Base-by-base conservation (phyloP, 2,888 invertebrate genomes). In the Cheilosia impressa region DNA sequence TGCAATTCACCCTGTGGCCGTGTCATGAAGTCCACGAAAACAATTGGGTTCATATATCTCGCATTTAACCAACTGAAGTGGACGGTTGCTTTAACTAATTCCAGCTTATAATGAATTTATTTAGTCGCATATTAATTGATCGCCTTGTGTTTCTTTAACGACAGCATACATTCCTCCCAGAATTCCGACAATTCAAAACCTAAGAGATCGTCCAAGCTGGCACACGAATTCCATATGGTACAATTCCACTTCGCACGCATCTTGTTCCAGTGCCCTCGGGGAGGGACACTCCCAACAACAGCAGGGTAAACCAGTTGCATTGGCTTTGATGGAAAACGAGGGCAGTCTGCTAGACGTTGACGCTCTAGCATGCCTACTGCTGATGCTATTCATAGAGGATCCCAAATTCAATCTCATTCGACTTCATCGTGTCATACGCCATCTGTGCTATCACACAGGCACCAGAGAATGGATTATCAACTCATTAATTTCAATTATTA, bases 391-490 rank as follows among this genome's bases (percentile, higher is more conserved):
- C 90, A 95, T 97, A 4, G 97, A 97, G 90, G 96, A 97, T 90
- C 95, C 96, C 17, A 95, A 96, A 92, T 93, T 97, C 88, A 96
- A 96, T 90, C 96, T 96, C 27, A 93, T 95, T 27, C 94, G 97
- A 50, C 93, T 97, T 65, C 97, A 97, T 91, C 93, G 96, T 63
- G 96, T 97, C 4, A 94, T 97, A 69, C 93, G 96, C 62, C 96
- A 96, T 91, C 93, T 97, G 77, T 97, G 97, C 90, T 96, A 96
- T 91, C 97, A 97, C 90, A 94, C 95, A 15, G 96, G 96, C 24
- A 97, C 97, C 0, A 93, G 97, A 53, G 95, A 96, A 81, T 97
- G 97, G 96, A 95, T 97, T 24, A 95, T 97, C 9, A 95, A 94
- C 89, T 95, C 96, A 0, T 91, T 96, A 63, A 91, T 97, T 57